Evolutionary conservation across 2,797 vertebrate genomes (phyloP).

Genomic region (Xyrichtys novacula): DNA sequence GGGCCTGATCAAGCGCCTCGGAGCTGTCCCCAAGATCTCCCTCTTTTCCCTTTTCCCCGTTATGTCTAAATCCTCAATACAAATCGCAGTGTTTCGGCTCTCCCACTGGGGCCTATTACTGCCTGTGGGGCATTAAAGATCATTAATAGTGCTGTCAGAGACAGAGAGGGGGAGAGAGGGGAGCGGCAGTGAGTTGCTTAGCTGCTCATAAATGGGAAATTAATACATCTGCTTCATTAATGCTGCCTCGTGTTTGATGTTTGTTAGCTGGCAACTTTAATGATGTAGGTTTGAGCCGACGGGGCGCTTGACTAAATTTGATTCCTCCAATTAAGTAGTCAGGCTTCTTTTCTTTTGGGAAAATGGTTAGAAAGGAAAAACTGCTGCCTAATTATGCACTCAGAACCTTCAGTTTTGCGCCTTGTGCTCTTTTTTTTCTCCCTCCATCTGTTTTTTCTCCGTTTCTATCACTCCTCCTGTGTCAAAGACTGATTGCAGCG

Average conservation of each 20-base stretch:
- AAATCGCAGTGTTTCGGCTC: constrained; percentile 98
- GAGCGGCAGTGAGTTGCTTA: constrained; percentile 88
- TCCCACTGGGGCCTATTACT: constrained; percentile 99
- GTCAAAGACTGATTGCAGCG: constrained; percentile 78
- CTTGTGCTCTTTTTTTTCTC: constrained; percentile 51
- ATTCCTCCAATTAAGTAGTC: constrained; percentile 92
- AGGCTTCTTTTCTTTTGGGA: constrained; percentile 88
- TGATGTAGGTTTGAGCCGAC: constrained; percentile 91
- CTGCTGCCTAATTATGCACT: constrained; percentile 88
- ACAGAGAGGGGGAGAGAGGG: constrained; percentile 75
- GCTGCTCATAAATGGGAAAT: constrained; percentile 97
- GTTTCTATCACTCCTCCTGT: constrained; percentile 67
- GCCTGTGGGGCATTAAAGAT: constrained; percentile 99
- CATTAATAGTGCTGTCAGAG: constrained; percentile 99
- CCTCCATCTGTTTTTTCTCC: constrained; percentile 33
- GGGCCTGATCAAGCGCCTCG: constrained; percentile 90
- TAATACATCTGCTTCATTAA: constrained; percentile 98
- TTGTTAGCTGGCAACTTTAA: constrained; percentile 95
- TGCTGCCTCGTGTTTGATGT: constrained; percentile 92
- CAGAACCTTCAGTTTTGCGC: constrained; percentile 82
- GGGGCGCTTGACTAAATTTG: constrained; percentile 88
- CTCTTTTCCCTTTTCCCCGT: constrained; percentile 77
- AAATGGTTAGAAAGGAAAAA: constrained; percentile 81
- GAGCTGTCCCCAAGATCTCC: constrained; percentile 83
- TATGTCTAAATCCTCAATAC: constrained; percentile 99